Conservation (phyloP, 2,888 invertebrate genomes). For the Pammene fasciana region DNA sequence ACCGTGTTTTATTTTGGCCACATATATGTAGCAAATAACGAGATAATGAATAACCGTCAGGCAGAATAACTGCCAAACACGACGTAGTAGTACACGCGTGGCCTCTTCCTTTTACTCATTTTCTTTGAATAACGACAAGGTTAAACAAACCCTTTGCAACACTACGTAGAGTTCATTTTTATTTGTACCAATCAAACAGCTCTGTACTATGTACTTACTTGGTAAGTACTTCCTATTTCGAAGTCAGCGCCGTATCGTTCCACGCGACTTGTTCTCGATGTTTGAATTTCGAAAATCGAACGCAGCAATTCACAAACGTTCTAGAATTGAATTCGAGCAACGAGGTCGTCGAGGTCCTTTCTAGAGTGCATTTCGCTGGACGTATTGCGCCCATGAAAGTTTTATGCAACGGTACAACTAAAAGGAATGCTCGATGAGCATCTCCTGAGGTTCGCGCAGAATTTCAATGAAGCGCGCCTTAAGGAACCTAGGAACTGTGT, state of each 20-base stretch:
- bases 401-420: constrained; percentile 39
- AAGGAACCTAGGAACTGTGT: constrained; percentile 29
- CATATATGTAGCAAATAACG: too few species aligned
- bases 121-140: background rate
- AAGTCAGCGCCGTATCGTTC: background rate
- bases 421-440: constrained; percentile 41
- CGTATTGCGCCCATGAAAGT: constrained; percentile 42
- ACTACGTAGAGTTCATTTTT: background rate
- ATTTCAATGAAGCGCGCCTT: constrained; percentile 41
- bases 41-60: too few species aligned
- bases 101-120: background rate
- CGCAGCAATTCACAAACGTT: constrained; percentile 36
- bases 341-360: constrained; percentile 39
- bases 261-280: background rate
- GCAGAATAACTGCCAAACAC: too few species aligned
- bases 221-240: constrained; percentile 10
- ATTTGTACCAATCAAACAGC: background rate
- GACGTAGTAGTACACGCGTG: too few species aligned
- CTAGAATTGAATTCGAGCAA: constrained; percentile 37
- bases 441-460: constrained; percentile 38
- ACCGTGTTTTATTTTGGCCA: too few species aligned
- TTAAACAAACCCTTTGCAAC: background rate
- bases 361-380: constrained; percentile 38
- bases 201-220: background rate
- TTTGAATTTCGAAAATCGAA: constrained; percentile 29